Percentiles rank a stretch among this genome's conserved stretches.
These are phyloP conservation scores for Opisthocomus hoazin DNA, from an alignment of 2,113 vertebrate species.

Conservation along the genomic window DNA sequence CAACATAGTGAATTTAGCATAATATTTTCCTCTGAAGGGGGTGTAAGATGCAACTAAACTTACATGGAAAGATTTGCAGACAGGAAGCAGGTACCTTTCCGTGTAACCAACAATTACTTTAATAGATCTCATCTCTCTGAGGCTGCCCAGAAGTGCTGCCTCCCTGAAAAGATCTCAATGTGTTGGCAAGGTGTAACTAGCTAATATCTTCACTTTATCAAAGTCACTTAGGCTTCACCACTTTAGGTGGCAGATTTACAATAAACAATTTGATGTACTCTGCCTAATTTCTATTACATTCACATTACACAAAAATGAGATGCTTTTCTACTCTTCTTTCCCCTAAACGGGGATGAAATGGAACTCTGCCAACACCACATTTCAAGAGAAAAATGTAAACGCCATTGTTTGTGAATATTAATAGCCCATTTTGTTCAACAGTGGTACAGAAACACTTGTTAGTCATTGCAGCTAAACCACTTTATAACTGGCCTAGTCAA, in stretches of 20 bases:
- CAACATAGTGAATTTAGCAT: not conserved
- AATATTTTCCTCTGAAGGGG: not conserved
- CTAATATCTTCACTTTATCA: not conserved
- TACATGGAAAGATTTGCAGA: not conserved
- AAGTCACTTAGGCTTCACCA: not conserved
- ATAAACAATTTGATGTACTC: not conserved
- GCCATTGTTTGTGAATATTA: not conserved
- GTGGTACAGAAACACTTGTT: not conserved
- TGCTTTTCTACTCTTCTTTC: not conserved
- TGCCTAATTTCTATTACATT: not conserved
- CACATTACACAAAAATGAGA: not conserved
- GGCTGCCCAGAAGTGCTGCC: not conserved
- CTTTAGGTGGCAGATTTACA: not conserved
- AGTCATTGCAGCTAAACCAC: not conserved
- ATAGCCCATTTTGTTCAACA: not conserved
- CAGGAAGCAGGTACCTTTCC: not conserved
- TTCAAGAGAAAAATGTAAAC: not conserved
- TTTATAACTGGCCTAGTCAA: not conserved
- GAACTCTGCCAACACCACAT: not conserved
- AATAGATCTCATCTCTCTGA: not conserved
- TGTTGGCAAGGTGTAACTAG: not conserved
- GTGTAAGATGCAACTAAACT: not conserved
- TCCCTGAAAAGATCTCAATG: not conserved
- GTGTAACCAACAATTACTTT: not conserved
- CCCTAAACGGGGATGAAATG: not conserved